Evolutionary conservation across 2,113 vertebrate genomes (phyloP).

Genomic region (Xerus inauris): DNA sequence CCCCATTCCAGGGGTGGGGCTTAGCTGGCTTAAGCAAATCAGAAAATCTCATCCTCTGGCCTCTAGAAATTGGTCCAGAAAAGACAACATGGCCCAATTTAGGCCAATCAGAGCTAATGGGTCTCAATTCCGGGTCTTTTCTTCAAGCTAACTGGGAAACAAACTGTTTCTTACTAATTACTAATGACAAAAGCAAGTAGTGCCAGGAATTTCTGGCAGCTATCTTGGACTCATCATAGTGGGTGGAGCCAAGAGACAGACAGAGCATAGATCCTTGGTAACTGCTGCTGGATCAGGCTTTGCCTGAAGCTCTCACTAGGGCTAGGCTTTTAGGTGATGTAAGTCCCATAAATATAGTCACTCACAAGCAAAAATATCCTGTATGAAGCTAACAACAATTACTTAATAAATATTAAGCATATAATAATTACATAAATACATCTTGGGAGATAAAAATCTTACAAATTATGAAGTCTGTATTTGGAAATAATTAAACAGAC

Average conservation of each 20-base stretch:
- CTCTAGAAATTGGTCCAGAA: background rate
- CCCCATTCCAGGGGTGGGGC: background rate
- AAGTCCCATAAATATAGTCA: background rate
- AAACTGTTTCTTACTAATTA: constrained; percentile 21
- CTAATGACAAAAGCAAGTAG: background rate
- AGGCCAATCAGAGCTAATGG: background rate
- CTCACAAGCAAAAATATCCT: constrained; percentile 19
- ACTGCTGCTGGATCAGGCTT: constrained; percentile 53
- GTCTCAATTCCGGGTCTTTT: background rate
- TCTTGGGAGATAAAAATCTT: constrained; percentile 19
- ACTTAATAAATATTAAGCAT: background rate
- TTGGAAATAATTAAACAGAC: constrained; percentile 44
- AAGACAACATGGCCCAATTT: background rate
- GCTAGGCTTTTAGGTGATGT: background rate
- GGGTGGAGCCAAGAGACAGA: background rate
- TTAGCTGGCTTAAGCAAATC: background rate
- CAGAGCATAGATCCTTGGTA: background rate
- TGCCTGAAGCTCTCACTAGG: constrained; percentile 26
- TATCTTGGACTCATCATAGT: background rate
- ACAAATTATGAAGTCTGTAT: background rate
- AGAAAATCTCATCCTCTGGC: background rate
- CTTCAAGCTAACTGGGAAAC: background rate
- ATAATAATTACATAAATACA: constrained; percentile 4
- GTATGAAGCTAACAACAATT: constrained; percentile 28
- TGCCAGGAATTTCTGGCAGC: background rate